These are phyloP conservation scores for Rhodeus uyekii DNA, from an alignment of 2,797 vertebrate genomes.

Conservation along the genomic window DNA sequence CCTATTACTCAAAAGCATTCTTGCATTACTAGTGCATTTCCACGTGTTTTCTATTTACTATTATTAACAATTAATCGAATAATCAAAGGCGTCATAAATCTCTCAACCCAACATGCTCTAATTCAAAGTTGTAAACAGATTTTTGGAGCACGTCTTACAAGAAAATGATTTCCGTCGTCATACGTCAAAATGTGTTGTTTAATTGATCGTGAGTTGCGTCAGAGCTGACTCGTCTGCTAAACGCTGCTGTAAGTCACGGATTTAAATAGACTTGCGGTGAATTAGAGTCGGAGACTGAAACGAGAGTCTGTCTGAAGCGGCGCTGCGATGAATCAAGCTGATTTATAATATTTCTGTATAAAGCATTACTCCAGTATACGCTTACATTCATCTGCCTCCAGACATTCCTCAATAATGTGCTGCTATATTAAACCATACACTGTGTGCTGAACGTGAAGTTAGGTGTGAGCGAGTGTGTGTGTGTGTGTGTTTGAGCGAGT, in stretches of 20 bases:
- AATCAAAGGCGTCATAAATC: no score
- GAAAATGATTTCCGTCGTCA: not conserved
- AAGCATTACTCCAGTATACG: slow-evolving; percentile 38
- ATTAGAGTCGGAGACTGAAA: not conserved
- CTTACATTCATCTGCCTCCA: slow-evolving; percentile 23
- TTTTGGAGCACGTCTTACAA: no score
- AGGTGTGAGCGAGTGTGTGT: not conserved
- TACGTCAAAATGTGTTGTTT: not conserved
- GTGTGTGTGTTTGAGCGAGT: not conserved
- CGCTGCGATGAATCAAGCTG: slow-evolving; percentile 43
- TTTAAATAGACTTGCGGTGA: slow-evolving; percentile 19
- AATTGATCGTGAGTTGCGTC: not conserved
- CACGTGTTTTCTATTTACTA: no score
- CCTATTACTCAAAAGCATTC: no score
- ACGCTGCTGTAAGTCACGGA: not conserved
- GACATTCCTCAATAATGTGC: slow-evolving; percentile 50
- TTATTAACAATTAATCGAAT: no score
- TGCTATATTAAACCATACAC: slow-evolving; percentile 40
- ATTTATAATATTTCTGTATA: slow-evolving; percentile 46
- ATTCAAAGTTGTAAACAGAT: no score
- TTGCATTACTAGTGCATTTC: no score
- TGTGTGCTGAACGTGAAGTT: not conserved
- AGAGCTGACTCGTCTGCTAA: not conserved
- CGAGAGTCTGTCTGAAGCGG: not conserved
- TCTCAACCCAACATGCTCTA: no score